Evolutionary conservation across 2,797 vertebrate species (phyloP).

Genomic region (Onychomys arenicola): DNA sequence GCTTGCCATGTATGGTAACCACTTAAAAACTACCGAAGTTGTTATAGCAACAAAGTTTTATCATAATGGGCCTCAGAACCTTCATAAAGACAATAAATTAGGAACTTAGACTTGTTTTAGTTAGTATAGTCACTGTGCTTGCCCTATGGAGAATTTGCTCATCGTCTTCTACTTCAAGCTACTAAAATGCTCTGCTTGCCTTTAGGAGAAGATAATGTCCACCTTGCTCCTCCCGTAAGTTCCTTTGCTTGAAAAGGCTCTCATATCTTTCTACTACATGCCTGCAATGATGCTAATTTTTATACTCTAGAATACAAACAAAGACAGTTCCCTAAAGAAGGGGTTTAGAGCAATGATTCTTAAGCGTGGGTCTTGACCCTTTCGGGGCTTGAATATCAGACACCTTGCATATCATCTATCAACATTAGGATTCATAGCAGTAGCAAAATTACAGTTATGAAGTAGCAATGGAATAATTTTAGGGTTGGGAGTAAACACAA

Average conservation of each 20-base stretch:
- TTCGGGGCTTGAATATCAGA: neutral
- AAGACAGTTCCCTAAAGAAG: neutral
- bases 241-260: neutral
- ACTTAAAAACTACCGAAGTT: constrained; percentile 28
- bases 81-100: constrained; percentile 20
- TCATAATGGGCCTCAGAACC: neutral
- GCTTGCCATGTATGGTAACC: neutral
- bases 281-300: neutral
- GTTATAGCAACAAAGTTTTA: neutral
- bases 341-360: neutral
- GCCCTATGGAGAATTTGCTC: neutral
- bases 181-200: neutral
- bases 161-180: neutral
- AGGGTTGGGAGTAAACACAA: neutral
- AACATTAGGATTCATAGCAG: neutral
- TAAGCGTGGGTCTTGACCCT: neutral
- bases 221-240: constrained; percentile 6
- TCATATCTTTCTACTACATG: neutral
- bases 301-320: constrained; percentile 22
- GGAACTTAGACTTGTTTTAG: neutral
- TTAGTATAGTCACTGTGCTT: neutral
- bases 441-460: neutral
- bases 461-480: neutral
- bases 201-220: neutral
- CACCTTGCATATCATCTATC: neutral